A percentile compares a stretch with the other conserved stretches of the same genome.
These are phyloP conservation scores for Tupaia tana DNA, from an alignment of 2,113 vertebrate species.

Conservation along the genomic window DNA sequence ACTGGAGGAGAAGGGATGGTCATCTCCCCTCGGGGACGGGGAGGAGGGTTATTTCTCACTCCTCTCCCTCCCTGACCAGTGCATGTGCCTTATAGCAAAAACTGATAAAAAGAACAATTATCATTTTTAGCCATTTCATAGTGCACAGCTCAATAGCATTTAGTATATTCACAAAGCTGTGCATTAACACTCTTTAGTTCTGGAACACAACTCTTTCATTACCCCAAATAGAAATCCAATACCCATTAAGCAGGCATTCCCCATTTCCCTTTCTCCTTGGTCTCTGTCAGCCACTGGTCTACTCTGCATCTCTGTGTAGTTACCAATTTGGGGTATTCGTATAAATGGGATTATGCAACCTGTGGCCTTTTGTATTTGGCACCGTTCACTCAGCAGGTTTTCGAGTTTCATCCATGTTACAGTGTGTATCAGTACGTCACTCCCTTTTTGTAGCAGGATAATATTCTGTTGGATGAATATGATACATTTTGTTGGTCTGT, in stretches of 20 bases:
- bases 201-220: background rate
- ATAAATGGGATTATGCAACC: background rate
- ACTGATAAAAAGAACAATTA: too few relatives aligned
- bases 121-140: background rate
- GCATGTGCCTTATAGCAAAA: too few relatives aligned
- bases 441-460: background rate
- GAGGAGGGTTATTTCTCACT: too few relatives aligned
- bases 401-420: background rate
- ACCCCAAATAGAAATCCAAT: background rate
- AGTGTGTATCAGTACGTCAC: background rate
- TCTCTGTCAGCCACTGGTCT: background rate
- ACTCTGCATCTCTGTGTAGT: background rate
- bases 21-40: too few relatives aligned
- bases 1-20: too few relatives aligned
- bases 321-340: background rate
- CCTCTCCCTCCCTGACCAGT: too few relatives aligned
- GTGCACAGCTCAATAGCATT: background rate
- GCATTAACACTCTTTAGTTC: background rate
- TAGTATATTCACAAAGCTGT: background rate
- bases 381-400: background rate
- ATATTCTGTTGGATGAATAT: background rate
- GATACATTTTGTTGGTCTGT: background rate
- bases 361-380: background rate
- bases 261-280: background rate
- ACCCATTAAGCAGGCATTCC: background rate